These are phyloP conservation scores for Puffinus mauretanicus DNA, from an alignment of 2,113 vertebrate species.

Conservation along the genomic window DNA sequence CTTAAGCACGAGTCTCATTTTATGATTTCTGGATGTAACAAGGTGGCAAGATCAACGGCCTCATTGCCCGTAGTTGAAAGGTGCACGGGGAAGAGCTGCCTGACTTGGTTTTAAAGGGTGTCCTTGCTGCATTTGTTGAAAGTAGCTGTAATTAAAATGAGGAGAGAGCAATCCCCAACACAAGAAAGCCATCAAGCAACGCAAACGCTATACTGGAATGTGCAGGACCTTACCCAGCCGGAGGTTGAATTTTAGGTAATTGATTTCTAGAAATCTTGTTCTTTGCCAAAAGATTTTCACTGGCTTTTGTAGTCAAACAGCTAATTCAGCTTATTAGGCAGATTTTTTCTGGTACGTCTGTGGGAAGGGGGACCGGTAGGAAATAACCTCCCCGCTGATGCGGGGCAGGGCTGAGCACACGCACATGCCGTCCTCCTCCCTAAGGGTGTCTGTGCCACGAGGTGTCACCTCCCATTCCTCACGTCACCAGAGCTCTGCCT, in stretches of 20 bases:
- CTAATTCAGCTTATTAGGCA: neutral
- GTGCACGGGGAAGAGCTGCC: neutral
- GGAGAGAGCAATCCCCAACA: neutral
- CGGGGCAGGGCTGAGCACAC: neutral
- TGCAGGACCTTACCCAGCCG: neutral
- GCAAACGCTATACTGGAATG: neutral
- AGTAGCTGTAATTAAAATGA: neutral
- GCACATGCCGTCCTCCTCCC: neutral
- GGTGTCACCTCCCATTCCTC: neutral
- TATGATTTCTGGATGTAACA: conserved; percentile 17
- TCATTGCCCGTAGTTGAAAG: neutral
- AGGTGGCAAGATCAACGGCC: neutral
- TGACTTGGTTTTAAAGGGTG: neutral
- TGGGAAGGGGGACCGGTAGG: neutral
- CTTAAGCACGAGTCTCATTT: neutral
- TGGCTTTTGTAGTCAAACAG: neutral
- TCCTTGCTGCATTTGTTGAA: neutral
- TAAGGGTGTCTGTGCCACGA: accelerated
- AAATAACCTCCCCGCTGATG: neutral
- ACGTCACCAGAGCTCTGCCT: neutral
- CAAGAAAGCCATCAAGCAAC: neutral
- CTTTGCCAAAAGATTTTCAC: neutral
- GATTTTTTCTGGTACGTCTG: neutral
- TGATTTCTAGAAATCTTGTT: conserved; percentile 16
- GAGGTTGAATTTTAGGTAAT: conserved; percentile 19